A percentile compares a stretch with the other conserved stretches of the same genome.
Conservation (phyloP, 2,113 vertebrate species). For the Pluvialis apricaria region DNA sequence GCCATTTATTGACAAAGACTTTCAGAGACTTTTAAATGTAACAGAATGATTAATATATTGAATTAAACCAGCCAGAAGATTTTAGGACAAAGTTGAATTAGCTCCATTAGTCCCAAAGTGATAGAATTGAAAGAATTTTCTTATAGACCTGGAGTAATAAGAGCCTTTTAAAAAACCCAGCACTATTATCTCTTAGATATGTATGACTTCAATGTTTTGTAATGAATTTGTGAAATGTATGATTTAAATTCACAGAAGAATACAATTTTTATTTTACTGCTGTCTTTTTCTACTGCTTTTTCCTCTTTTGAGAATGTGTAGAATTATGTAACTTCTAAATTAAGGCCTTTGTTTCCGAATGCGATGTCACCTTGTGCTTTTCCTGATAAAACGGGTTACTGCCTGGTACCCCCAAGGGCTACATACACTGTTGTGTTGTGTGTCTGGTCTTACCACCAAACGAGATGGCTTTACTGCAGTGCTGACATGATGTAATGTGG, state of each 20-base stretch:
- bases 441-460: not conserved
- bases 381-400: not conserved
- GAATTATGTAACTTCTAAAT: not conserved
- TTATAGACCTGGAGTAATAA: not conserved
- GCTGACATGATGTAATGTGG: not conserved
- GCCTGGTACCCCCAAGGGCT: not conserved
- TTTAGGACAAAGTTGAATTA: constrained; percentile 14
- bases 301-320: not conserved
- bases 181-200: not conserved
- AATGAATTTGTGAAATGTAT: not conserved
- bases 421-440: rapidly evolving
- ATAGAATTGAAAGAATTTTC: not conserved
- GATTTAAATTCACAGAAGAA: not conserved
- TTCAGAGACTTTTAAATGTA: not conserved
- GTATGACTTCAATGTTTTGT: not conserved
- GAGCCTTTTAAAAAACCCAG: not conserved
- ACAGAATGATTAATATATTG: not conserved
- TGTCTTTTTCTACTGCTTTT: not conserved
- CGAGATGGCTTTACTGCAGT: not conserved
- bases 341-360: not conserved
- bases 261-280: not conserved
- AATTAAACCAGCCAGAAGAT: constrained; percentile 13
- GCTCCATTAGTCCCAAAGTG: not conserved
- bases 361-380: not conserved
- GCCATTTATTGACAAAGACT: not conserved